phyloP scores from a whole-genome alignment of 2,113 vertebrate species.

The Paramisgurnus dabryanus region DNA sequence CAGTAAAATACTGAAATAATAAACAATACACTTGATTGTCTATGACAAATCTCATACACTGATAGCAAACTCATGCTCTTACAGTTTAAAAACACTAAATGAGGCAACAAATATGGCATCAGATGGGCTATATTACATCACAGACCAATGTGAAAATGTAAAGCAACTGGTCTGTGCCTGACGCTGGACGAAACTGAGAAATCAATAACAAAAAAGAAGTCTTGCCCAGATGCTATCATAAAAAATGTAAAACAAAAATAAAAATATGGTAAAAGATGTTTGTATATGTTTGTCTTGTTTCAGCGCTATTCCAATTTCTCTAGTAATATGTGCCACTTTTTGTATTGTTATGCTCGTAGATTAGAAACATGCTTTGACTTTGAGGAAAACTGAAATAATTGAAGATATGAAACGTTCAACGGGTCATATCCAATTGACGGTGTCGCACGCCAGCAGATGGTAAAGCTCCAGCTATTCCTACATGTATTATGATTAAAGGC shows the following conservation, averaged over 20 bases:
- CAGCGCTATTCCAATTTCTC: slow-evolving; percentile 13
- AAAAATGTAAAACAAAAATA: slow-evolving; percentile 7
- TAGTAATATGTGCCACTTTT: neutral
- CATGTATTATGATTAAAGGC: too few species aligned
- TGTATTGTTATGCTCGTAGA: neutral
- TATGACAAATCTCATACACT: slow-evolving; percentile 1
- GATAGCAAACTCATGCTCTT: neutral
- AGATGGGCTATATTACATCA: slow-evolving; percentile 23
- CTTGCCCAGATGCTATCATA: slow-evolving; percentile 52
- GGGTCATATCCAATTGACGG: neutral
- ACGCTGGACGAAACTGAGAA: slow-evolving; percentile 53
- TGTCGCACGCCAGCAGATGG: too few species aligned
- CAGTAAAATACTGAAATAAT: too few species aligned
- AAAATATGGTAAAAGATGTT: too few species aligned
- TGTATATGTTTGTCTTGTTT: too few species aligned
- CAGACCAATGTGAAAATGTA: slow-evolving; percentile 5
- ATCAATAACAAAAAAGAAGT: slow-evolving; percentile 55
- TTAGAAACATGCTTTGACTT: neutral
- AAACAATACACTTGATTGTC: too few species aligned
- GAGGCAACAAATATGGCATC: slow-evolving; percentile 47
- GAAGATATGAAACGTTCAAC: neutral
- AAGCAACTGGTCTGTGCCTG: slow-evolving; percentile 56
- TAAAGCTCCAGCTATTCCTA: too few species aligned
- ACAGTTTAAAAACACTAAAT: slow-evolving; percentile 39
- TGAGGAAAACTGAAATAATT: neutral